Percentiles rank a stretch among this genome's conserved stretches.
These are phyloP conservation scores for Crocallis elinguaria DNA, from an alignment of 2,888 invertebrate genomes.

Conservation along the genomic window DNA sequence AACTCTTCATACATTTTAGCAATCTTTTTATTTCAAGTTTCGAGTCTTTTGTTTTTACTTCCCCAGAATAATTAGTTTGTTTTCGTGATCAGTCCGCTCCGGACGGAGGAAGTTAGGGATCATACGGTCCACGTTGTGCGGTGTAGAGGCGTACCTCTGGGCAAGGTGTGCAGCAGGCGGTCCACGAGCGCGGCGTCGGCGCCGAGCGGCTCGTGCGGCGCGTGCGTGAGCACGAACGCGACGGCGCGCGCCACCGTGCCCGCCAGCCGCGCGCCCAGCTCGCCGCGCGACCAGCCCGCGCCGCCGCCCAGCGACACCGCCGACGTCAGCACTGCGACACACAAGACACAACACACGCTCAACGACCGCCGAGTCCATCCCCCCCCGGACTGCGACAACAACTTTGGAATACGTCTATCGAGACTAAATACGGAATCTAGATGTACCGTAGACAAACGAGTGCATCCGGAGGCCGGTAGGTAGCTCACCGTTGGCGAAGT, in stretches of 20 bases:
- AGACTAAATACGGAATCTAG: background rate
- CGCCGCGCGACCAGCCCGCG: conserved; percentile 59
- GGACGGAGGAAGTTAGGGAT: no score
- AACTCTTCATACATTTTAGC: no score
- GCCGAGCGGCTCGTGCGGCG: conserved; percentile 52
- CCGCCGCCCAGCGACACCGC: conserved; percentile 61
- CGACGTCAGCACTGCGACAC: conserved; percentile 61
- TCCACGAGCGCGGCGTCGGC: conserved; percentile 67
- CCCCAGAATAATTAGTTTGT: no score
- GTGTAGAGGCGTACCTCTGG: conserved; percentile 40
- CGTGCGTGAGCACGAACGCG: conserved; percentile 66
- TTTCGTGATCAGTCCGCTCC: no score
- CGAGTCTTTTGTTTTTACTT: no score
- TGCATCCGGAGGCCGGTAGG: background rate
- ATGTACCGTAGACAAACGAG: no score
- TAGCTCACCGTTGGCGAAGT: conserved; percentile 64
- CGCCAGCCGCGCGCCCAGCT: conserved; percentile 81
- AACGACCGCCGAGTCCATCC: no score
- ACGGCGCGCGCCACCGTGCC: conserved; percentile 78
- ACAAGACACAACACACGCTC: background rate
- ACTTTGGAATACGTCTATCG: background rate
- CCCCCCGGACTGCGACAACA: no score
- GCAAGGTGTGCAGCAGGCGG: conserved; percentile 77
- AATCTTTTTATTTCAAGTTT: no score
- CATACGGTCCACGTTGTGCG: conserved; percentile 45